These are phyloP conservation scores for Callopanchax toddi DNA, from an alignment of 2,113 vertebrate species.

Conservation along the genomic window DNA sequence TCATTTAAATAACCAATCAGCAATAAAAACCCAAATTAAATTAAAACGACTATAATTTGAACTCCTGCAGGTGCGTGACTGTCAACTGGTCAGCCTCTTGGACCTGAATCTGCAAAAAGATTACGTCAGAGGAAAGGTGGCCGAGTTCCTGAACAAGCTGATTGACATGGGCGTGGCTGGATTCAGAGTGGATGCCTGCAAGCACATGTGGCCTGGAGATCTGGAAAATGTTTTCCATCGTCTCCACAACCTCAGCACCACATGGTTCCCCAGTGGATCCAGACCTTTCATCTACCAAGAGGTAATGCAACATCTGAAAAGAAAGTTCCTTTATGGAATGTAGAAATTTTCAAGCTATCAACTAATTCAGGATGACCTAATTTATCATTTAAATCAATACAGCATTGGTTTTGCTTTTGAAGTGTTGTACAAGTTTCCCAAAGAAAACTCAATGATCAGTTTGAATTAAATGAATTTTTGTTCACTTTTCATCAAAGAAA, in stretches of 20 bases:
- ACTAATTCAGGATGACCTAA: no score
- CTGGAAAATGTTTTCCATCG: slow-evolving; percentile 71
- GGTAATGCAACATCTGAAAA: slow-evolving; percentile 65
- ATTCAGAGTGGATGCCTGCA: slow-evolving; percentile 90
- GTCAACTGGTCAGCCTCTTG: slow-evolving; percentile 85
- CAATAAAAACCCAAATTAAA: no score
- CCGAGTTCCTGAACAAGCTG: slow-evolving; percentile 84
- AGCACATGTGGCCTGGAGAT: slow-evolving; percentile 95
- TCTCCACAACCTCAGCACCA: slow-evolving; percentile 82
- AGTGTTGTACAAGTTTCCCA: no score
- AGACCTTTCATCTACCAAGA: slow-evolving; percentile 91
- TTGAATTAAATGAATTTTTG: no score
- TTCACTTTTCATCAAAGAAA: no score
- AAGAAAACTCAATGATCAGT: no score
- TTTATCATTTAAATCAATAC: no score
- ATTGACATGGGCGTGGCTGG: slow-evolving; percentile 89
- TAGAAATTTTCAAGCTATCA: no score
- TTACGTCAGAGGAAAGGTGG: slow-evolving; percentile 80
- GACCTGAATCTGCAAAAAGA: slow-evolving; percentile 89
- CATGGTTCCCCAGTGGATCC: slow-evolving; percentile 82
- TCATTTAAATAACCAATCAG: no score
- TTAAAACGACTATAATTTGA: no score
- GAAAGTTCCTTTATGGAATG: no score
- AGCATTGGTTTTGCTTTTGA: no score
- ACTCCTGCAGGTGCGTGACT: slow-evolving; percentile 86